phyloP scores from a whole-genome alignment of 1,140 invertebrate species.

The Hypothenemus hampei region DNA sequence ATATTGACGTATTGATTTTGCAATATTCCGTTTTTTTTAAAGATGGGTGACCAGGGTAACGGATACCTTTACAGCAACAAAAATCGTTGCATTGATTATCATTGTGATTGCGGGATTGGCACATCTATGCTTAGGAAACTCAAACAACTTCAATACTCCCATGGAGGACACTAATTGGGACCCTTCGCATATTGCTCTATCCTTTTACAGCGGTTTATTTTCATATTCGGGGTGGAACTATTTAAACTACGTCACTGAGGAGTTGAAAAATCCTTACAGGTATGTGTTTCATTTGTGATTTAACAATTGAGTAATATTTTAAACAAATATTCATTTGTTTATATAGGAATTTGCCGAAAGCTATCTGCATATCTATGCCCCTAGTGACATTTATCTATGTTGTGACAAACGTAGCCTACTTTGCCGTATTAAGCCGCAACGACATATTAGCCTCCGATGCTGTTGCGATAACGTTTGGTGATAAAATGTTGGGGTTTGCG shows the following conservation, averaged over 20 bases:
- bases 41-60: constrained; percentile 70
- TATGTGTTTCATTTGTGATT: constrained; percentile 44
- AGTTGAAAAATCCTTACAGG: constrained; percentile 89
- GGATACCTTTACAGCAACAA: constrained; percentile 89
- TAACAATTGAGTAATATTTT: not conserved
- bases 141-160: constrained; percentile 68
- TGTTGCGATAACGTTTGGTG: constrained; percentile 87
- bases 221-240: constrained; percentile 95
- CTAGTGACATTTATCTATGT: constrained; percentile 85
- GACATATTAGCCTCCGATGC: constrained; percentile 80
- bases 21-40: not conserved
- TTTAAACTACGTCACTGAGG: constrained; percentile 88
- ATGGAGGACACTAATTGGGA: constrained; percentile 72
- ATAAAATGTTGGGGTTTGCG: constrained; percentile 70
- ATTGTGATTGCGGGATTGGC: constrained; percentile 82
- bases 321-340: constrained; percentile 31
- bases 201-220: constrained; percentile 95
- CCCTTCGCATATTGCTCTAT: constrained; percentile 78
- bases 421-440: constrained; percentile 73
- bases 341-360: constrained; percentile 79
- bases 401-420: constrained; percentile 86
- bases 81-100: constrained; percentile 82
- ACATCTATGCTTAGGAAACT: constrained; percentile 59
- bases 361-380: constrained; percentile 89
- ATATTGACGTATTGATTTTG: too few relatives aligned